Conservation (phyloP, 1,140 invertebrate genomes). For the Scaptomyza montana region DNA sequence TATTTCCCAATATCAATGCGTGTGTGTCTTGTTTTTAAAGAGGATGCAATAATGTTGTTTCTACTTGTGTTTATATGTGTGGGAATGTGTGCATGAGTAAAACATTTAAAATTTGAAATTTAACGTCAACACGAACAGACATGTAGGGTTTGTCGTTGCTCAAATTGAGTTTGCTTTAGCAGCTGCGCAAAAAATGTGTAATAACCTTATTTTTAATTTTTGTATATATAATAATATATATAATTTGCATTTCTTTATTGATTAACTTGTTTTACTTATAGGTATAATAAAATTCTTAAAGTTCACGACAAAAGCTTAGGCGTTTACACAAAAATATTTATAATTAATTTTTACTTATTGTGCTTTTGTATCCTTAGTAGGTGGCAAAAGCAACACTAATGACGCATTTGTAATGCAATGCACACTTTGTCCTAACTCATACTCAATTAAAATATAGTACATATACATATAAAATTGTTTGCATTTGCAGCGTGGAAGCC, state of each 20-base stretch:
- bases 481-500: slow-evolving; percentile 75
- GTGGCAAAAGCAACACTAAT: slow-evolving; percentile 52
- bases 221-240: slow-evolving; percentile 19
- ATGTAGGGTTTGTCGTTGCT: slow-evolving; percentile 42
- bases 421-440: slow-evolving; percentile 63
- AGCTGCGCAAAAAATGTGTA: slow-evolving; percentile 42
- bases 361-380: slow-evolving; percentile 17
- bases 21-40: slow-evolving; percentile 6
- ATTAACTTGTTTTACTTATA: slow-evolving; percentile 52
- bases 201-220: slow-evolving; percentile 29
- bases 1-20: slow-evolving; percentile 56
- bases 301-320: slow-evolving; percentile 66
- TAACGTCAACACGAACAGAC: slow-evolving; percentile 53
- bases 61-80: slow-evolving; percentile 20
- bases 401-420: slow-evolving; percentile 75
- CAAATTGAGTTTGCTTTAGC: slow-evolving; percentile 36
- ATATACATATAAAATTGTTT: slow-evolving; percentile 53
- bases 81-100: slow-evolving; percentile 57
- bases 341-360: slow-evolving; percentile 19
- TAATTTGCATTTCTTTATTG: slow-evolving; percentile 51
- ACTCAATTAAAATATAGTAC: slow-evolving; percentile 58
- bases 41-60: slow-evolving; percentile 4
- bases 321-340: slow-evolving; percentile 55
- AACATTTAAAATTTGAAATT: slow-evolving; percentile 54
- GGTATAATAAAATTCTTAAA: slow-evolving; percentile 68